These are phyloP conservation scores for Neelides sp. DNA, from an alignment of 1,140 invertebrate species.

Conservation along the genomic window DNA sequence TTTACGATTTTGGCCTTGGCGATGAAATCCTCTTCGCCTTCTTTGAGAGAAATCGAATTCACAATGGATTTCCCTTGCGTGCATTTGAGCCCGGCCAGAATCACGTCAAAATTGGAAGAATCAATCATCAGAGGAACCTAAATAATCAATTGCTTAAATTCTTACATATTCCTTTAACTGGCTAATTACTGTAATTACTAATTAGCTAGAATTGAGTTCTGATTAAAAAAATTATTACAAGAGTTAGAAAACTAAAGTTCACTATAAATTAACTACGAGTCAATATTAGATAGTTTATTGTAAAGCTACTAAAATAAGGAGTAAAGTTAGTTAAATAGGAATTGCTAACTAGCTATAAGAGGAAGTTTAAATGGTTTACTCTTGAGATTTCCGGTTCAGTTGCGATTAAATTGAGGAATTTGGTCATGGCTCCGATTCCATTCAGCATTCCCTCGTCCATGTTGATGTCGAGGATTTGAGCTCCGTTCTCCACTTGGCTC, in stretches of 20 bases:
- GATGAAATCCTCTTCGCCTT: constrained; percentile 46
- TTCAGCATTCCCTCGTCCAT: constrained; percentile 55
- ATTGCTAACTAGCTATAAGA: too few relatives aligned
- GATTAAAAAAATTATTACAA: too few relatives aligned
- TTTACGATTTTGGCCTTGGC: constrained; percentile 37
- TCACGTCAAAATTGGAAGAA: constrained; percentile 45
- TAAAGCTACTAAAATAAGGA: too few relatives aligned
- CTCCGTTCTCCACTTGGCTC: constrained; percentile 49
- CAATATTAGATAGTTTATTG: too few relatives aligned
- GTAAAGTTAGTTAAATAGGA: too few relatives aligned
- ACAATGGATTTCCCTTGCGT: constrained; percentile 50
- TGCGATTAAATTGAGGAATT: constrained; percentile 47
- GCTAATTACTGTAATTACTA: background rate
- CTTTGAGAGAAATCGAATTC: constrained; percentile 47
- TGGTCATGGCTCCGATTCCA: constrained; percentile 44
- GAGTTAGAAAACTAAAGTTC: too few relatives aligned
- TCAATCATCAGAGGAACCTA: constrained; percentile 48
- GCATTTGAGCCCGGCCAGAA: constrained; percentile 47
- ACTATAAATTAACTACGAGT: too few relatives aligned
- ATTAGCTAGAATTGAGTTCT: background rate
- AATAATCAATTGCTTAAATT: constrained; percentile 11
- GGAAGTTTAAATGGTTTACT: too few relatives aligned
- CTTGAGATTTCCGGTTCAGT: constrained; percentile 47
- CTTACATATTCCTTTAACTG: constrained; percentile 6
- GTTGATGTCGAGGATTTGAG: constrained; percentile 50